Base-by-base conservation (phyloP, 2,113 vertebrate genomes). In the Myocastor coypus region DNA sequence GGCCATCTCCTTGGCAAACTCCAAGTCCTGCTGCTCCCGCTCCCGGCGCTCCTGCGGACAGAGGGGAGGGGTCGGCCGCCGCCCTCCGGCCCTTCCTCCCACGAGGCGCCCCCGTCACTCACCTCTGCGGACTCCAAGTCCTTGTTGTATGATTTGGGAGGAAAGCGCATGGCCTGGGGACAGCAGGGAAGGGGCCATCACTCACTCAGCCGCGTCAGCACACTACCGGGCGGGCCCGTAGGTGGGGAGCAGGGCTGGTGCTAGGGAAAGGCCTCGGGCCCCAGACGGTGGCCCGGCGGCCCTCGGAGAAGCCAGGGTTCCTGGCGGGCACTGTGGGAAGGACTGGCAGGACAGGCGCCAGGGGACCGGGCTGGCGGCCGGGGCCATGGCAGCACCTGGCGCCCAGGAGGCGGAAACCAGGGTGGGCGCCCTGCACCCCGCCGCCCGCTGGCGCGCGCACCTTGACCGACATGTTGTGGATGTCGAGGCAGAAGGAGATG, bases 391-490 rank as follows among this genome's bases (percentile, higher is more conserved):
- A n/a, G n/a, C n/a, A n/a, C 57, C 57, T 3, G 57, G 16, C 12
- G 19, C 57, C 57, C 57, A 20, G 17, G 57, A 20, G 22, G 59
- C 7, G 22, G 59, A 24, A 61, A 61, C 59, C 59, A 24, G 59
- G 7, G 59, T 5, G 59, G 59, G 59, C 59, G 59, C 20, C 59
- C 22, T 24, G 22, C 19, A 22, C 59, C 57, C 20, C 17, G 57
- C 57, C 57, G 22, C 3, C 59, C 59, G 22, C 59, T 6, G 5
- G 20, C 20, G 59, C 3, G 1, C 24, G 93, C 97, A 99, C 99
- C 99, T 99, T 99, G 93, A 99, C 99, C 0, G 99, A 99, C 99
- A 99, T 99, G 98, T 99, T 99, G 99, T 99, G 99, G 94, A 99
- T 99, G 97, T 99, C 99, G 22, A 99, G 99, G 95, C 99, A 99